Evolutionary conservation across 2,797 vertebrate genomes (phyloP).

Genomic region (Coracias cyanogaster): DNA sequence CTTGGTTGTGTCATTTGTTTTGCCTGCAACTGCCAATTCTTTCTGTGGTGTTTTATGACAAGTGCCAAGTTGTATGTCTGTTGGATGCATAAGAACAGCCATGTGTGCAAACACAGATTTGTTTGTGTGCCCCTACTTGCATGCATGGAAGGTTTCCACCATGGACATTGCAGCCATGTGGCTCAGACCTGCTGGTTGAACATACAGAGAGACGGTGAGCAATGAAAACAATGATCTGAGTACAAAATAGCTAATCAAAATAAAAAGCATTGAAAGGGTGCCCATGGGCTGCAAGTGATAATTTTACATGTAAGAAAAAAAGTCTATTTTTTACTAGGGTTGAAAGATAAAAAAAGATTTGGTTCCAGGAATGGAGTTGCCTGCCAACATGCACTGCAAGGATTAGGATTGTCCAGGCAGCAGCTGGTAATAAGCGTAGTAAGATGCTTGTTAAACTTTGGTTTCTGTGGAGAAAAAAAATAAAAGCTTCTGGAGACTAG

Average conservation of each 20-base stretch:
- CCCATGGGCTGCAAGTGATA: neutral
- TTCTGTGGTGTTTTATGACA: neutral
- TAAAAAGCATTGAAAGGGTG: neutral
- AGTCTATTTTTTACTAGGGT: neutral
- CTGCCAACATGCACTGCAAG: neutral
- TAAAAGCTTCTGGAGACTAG: neutral
- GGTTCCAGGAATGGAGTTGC: neutral
- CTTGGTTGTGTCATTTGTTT: neutral
- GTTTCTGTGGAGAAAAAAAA: neutral
- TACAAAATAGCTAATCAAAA: neutral
- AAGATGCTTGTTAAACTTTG: neutral
- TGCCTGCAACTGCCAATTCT: neutral
- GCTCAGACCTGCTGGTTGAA: neutral
- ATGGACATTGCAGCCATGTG: neutral
- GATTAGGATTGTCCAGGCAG: neutral
- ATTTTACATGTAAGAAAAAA: constrained; percentile 2
- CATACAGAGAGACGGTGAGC: neutral
- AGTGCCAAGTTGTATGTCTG: neutral
- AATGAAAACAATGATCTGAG: neutral
- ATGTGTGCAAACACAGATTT: neutral
- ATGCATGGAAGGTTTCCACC: neutral
- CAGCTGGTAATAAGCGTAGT: neutral
- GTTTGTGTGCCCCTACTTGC: neutral
- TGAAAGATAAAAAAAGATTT: neutral
- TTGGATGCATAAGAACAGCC: neutral